Evolutionary conservation across 2,888 invertebrate genomes (phyloP).

Genomic region (Tenthredo notha): DNA sequence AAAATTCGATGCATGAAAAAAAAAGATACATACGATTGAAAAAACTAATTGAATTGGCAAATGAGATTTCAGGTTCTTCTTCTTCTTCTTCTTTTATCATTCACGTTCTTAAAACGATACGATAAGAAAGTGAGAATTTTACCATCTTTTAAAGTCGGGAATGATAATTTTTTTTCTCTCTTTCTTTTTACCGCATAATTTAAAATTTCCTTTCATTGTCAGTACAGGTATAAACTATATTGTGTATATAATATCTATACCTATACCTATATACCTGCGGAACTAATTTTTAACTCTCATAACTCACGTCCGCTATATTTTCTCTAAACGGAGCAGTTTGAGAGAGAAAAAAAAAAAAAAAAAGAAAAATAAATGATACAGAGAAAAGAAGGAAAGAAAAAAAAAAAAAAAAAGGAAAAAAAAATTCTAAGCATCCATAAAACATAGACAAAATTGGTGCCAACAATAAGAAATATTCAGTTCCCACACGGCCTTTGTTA

Average conservation of each 20-base stretch:
- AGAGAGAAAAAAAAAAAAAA: neutral
- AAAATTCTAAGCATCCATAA: neutral
- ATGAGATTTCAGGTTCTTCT: too few relatives aligned
- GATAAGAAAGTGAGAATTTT: neutral
- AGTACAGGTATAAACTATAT: neutral
- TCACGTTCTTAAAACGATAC: too few relatives aligned
- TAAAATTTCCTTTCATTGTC: neutral
- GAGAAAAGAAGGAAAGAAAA: neutral
- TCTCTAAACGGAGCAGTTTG: slow-evolving; percentile 3
- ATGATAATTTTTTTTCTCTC: neutral
- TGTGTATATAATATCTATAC: neutral
- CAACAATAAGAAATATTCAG: neutral
- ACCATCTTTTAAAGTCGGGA: neutral
- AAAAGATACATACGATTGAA: too few relatives aligned
- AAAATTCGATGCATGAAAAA: too few relatives aligned
- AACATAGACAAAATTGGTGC: slow-evolving; percentile 2
- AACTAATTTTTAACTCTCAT: slow-evolving; percentile 3
- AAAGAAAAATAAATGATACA: neutral
- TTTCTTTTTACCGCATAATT: too few relatives aligned
- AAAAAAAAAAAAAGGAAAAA: neutral
- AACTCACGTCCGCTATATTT: neutral
- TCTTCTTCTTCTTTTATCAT: too few relatives aligned
- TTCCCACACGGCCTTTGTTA: slow-evolving; percentile 6
- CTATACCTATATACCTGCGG: neutral
- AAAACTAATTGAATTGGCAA: too few relatives aligned